These are phyloP conservation scores for Drosophila vallismaia DNA, from an alignment of 2,888 invertebrate genomes.

Conservation along the genomic window DNA sequence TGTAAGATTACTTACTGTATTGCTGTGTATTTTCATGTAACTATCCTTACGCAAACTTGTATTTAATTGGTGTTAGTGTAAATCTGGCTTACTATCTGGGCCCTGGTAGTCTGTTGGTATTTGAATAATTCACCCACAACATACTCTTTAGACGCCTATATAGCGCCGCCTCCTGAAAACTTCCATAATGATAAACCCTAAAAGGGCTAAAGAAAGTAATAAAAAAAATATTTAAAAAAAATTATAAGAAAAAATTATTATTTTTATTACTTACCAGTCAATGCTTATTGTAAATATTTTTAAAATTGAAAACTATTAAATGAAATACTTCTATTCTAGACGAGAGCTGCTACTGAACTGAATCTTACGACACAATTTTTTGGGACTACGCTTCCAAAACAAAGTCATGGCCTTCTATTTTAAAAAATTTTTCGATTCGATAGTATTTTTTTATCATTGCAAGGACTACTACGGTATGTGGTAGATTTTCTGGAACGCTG, in stretches of 20 bases:
- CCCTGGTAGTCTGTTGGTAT: too few relatives aligned
- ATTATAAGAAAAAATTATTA: neutral
- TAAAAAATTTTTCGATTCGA: neutral
- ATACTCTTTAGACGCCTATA: neutral
- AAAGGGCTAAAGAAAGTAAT: neutral
- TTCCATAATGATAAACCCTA: neutral
- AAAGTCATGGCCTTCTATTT: neutral
- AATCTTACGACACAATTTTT: neutral
- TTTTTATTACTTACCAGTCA: neutral
- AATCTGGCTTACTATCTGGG: too few relatives aligned
- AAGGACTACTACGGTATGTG: neutral
- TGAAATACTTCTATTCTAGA: neutral
- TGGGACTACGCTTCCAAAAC: neutral
- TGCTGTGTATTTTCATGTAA: too few relatives aligned
- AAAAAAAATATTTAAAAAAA: neutral
- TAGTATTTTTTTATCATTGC: neutral
- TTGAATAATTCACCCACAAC: too few relatives aligned
- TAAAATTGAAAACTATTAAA: neutral
- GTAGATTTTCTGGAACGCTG: too few relatives aligned
- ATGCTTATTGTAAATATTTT: neutral
- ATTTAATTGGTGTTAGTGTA: too few relatives aligned
- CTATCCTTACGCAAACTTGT: too few relatives aligned
- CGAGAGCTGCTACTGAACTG: neutral
- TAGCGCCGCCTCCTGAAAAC: neutral
- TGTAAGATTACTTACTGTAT: too few relatives aligned